phyloP scores from a whole-genome alignment of 2,113 vertebrate species.

The Naja naja region DNA sequence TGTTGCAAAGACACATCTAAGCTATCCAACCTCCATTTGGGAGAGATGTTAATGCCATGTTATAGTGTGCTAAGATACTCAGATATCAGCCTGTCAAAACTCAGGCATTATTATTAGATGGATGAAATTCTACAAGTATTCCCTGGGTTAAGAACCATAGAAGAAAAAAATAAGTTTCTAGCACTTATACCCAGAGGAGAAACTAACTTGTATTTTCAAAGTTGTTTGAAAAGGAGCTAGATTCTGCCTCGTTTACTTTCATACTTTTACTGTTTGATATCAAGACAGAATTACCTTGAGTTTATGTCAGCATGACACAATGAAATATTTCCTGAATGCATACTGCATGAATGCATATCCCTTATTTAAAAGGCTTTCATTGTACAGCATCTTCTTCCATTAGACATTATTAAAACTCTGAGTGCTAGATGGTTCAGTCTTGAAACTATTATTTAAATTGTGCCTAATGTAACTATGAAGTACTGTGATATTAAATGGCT shows the following conservation, averaged over 20 bases:
- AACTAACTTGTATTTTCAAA: constrained; percentile 48
- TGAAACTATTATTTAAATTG: neutral
- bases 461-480: neutral
- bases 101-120: constrained; percentile 53
- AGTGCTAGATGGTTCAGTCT: neutral
- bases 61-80: constrained; percentile 32
- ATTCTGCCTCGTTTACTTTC: constrained; percentile 1
- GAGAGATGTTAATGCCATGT: constrained; percentile 38
- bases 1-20: constrained; percentile 49
- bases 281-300: neutral
- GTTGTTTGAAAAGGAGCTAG: constrained; percentile 27
- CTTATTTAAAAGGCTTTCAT: neutral
- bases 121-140: constrained; percentile 55
- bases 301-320: fast-evolving
- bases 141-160: constrained; percentile 45
- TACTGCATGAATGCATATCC: neutral
- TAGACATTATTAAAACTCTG: neutral
- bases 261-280: neutral
- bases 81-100: constrained; percentile 54
- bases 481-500: neutral
- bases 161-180: constrained; percentile 43
- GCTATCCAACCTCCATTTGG: constrained; percentile 48
- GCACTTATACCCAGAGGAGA: constrained; percentile 29
- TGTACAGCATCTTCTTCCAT: neutral
- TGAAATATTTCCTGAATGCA: neutral